phyloP scores from a whole-genome alignment of 2,888 invertebrate species.

The Nudaria mundana region DNA sequence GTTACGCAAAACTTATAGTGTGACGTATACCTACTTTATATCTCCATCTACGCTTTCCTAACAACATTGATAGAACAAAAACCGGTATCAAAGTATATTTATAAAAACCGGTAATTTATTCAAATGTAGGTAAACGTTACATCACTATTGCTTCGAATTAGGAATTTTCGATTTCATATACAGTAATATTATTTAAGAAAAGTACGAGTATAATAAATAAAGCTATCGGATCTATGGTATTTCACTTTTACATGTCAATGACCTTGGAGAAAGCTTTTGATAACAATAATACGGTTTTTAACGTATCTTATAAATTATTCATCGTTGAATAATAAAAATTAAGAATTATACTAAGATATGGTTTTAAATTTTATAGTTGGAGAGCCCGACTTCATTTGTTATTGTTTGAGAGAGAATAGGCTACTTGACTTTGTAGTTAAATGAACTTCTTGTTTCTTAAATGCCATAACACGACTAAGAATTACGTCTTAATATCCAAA shows the following conservation, averaged over 20 bases:
- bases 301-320: background rate
- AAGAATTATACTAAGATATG: background rate
- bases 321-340: background rate
- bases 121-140: constrained; percentile 18
- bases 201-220: no score
- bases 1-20: no score
- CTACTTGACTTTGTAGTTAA: no score
- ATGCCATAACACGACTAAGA: no score
- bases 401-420: background rate
- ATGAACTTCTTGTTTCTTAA: no score
- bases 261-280: constrained; percentile 19
- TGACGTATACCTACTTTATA: no score
- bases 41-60: no score
- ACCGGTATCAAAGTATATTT: constrained; percentile 12
- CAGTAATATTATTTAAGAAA: constrained; percentile 17
- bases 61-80: constrained; percentile 5
- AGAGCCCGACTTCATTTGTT: no score
- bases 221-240: constrained; percentile 15
- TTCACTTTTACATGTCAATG: constrained; percentile 19
- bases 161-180: constrained; percentile 24
- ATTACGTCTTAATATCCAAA: no score
- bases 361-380: no score
- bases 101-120: constrained; percentile 7
- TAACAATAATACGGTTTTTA: constrained; percentile 3
- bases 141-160: constrained; percentile 14